These are phyloP conservation scores for Clupea harengus DNA, from an alignment of 2,113 vertebrate genomes.

Conservation along the genomic window DNA sequence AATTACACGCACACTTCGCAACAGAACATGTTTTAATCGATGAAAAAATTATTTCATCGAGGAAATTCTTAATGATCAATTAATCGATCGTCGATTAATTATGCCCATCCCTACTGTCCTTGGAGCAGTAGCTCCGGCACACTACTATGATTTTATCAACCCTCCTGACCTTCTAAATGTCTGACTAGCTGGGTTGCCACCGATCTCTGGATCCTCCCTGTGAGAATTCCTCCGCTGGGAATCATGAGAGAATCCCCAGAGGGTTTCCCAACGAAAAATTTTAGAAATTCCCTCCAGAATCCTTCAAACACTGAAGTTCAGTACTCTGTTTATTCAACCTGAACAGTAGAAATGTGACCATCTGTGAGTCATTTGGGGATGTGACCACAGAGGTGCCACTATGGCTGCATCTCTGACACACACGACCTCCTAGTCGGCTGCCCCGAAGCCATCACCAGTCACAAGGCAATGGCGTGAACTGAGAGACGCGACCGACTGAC, in stretches of 20 bases:
- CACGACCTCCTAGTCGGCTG: not conserved
- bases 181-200: too few relatives aligned
- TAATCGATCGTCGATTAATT: too few relatives aligned
- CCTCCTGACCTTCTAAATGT: too few relatives aligned
- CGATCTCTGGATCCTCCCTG: too few relatives aligned
- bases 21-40: too few relatives aligned
- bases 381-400: not conserved
- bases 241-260: not conserved
- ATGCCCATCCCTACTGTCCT: too few relatives aligned
- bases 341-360: not conserved
- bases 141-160: too few relatives aligned
- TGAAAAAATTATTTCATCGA: too few relatives aligned
- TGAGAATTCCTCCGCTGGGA: not conserved
- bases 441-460: slow-evolving; percentile 6
- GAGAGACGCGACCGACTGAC: not conserved
- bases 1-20: too few relatives aligned
- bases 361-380: not conserved
- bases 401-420: not conserved
- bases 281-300: not conserved
- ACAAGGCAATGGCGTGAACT: not conserved
- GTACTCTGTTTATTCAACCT: not conserved
- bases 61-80: too few relatives aligned
- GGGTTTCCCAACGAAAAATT: not conserved
- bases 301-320: not conserved
- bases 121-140: too few relatives aligned